A percentile compares a stretch with the other conserved stretches of the same genome.
Conservation (phyloP, 1,140 invertebrate species). For the Linepithema humile region DNA sequence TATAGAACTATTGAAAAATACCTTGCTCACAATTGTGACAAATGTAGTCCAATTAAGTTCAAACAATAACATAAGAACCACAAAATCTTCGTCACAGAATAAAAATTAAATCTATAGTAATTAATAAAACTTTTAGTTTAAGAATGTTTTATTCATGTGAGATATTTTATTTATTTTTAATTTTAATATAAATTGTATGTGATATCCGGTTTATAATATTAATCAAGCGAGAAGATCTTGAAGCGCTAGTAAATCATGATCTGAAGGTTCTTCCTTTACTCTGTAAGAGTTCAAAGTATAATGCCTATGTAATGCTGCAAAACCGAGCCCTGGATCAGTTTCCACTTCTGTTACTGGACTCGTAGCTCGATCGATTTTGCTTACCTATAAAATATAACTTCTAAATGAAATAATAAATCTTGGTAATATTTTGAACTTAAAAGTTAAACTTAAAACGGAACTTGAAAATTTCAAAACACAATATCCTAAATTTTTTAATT, state of each 20-base stretch:
- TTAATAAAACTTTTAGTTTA: background rate
- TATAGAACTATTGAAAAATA: constrained; percentile 20
- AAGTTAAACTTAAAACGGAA: too few species aligned
- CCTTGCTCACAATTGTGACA: constrained; percentile 1
- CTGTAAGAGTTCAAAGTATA: constrained; percentile 75
- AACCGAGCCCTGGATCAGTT: constrained; percentile 79
- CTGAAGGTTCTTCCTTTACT: constrained; percentile 80
- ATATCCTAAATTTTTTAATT: background rate
- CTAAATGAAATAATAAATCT: background rate
- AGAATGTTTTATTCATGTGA: background rate
- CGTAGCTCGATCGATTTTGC: constrained; percentile 74
- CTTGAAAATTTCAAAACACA: too few species aligned
- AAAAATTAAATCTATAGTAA: background rate
- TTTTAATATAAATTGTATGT: background rate
- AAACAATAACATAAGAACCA: background rate
- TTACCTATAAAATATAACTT: constrained; percentile 72
- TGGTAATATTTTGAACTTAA: background rate
- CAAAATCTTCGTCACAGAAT: background rate
- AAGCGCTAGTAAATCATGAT: constrained; percentile 76
- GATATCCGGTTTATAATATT: background rate
- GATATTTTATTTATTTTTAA: constrained; percentile 6
- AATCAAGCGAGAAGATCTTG: constrained; percentile 74
- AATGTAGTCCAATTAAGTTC: background rate
- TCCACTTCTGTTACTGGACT: constrained; percentile 77
- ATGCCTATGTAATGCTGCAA: constrained; percentile 77